A percentile compares a stretch with the other conserved stretches of the same genome.
phyloP scores from a whole-genome alignment of 2,888 invertebrate species.

The Macrophya alboannulata region DNA sequence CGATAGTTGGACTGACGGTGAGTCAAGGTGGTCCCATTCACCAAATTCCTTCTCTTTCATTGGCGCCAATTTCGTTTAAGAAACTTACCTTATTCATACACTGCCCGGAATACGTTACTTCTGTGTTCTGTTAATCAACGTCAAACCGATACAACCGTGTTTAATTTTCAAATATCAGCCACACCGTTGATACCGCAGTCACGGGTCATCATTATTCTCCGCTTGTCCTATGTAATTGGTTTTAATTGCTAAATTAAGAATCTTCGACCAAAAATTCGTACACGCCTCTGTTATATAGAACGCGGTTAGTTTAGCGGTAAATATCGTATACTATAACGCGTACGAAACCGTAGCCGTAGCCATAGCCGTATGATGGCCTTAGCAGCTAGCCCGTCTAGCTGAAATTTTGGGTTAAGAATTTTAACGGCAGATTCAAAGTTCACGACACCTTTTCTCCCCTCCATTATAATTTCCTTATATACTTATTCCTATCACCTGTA shows the following conservation, averaged over 20 bases:
- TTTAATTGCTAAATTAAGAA: constrained; percentile 60
- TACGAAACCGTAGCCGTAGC: constrained; percentile 22
- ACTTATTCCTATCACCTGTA: not conserved
- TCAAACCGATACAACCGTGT: not conserved
- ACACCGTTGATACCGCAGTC: not conserved
- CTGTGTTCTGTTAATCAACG: too few species aligned
- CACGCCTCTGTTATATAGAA: constrained; percentile 2
- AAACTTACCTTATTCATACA: not conserved
- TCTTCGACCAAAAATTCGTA: constrained; percentile 37
- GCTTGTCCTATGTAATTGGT: not conserved
- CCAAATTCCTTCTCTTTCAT: constrained; percentile 78
- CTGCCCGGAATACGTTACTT: too few species aligned
- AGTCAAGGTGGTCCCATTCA: constrained; percentile 75
- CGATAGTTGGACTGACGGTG: constrained; percentile 54
- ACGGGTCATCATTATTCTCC: too few species aligned
- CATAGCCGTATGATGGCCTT: too few species aligned
- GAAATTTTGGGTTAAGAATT: constrained; percentile 45
- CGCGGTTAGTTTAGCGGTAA: constrained; percentile 52
- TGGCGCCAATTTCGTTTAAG: constrained; percentile 65
- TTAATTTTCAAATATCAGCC: constrained; percentile 22
- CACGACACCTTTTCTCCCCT: constrained; percentile 55
- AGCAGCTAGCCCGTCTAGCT: constrained; percentile 6
- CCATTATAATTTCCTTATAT: not conserved
- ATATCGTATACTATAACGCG: constrained; percentile 32
- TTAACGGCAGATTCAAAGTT: constrained; percentile 56